Percentiles rank a stretch among this genome's conserved stretches.
These are phyloP conservation scores for Ahaetulla prasina DNA, from an alignment of 2,113 vertebrate genomes.

Conservation along the genomic window DNA sequence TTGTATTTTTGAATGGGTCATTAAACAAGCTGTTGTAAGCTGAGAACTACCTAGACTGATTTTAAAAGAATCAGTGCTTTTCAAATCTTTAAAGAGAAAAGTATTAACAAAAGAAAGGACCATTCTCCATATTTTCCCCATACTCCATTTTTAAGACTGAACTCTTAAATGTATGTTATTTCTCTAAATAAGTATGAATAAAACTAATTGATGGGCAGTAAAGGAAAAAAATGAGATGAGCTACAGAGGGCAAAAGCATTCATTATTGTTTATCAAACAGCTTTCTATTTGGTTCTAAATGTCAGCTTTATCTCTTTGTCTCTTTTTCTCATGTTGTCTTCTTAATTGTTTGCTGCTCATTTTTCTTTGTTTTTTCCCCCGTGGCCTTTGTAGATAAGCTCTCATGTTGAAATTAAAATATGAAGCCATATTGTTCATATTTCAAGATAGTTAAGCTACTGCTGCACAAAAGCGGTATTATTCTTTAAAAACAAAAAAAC, in stretches of 20 bases:
- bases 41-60: not conserved
- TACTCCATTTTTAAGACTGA: not conserved
- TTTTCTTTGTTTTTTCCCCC: not conserved
- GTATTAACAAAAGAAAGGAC: not conserved
- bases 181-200: not conserved
- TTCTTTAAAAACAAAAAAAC: not conserved
- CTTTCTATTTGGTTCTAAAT: not conserved
- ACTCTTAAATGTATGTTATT: not conserved
- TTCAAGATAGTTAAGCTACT: not conserved
- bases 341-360: not conserved
- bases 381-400: not conserved
- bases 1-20: not conserved
- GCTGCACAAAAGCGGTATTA: not conserved
- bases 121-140: not conserved
- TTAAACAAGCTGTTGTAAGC: not conserved
- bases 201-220: not conserved
- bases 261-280: not conserved
- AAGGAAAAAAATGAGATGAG: not conserved
- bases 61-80: not conserved
- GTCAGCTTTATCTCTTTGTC: not conserved
- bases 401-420: constrained; percentile 4
- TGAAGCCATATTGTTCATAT: not conserved
- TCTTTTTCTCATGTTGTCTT: not conserved
- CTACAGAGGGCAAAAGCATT: too few species aligned
- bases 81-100: not conserved